These are phyloP conservation scores for Euwallacea similis DNA, from an alignment of 1,140 invertebrate species.

Conservation along the genomic window DNA sequence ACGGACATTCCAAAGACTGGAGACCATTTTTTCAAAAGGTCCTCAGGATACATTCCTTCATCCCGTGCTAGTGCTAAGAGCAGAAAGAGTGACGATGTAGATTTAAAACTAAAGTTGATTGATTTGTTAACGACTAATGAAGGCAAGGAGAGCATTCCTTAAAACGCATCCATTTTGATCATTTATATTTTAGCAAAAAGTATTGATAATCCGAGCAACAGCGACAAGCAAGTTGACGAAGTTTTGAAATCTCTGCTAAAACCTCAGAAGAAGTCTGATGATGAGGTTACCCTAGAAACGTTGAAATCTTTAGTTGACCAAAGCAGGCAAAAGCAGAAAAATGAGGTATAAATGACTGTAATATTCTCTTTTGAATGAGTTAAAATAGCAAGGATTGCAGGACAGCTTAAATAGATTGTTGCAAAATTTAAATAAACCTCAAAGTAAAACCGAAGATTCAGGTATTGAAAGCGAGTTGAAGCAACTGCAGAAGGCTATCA, in stretches of 20 bases:
- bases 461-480: slow-evolving; percentile 39
- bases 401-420: slow-evolving; percentile 4
- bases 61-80: not conserved
- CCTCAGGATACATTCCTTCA: no score
- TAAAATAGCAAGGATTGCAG: slow-evolving; percentile 1
- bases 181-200: no score
- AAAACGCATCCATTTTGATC: no score
- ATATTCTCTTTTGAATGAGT: not conserved
- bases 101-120: slow-evolving; percentile 10
- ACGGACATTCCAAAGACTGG: no score
- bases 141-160: no score
- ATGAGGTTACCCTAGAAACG: no score
- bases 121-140: not conserved
- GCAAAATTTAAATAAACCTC: slow-evolving; percentile 8
- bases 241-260: slow-evolving; percentile 2
- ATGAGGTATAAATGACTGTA: not conserved
- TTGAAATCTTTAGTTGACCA: no score
- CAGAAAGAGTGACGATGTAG: slow-evolving; percentile 5
- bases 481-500: slow-evolving; percentile 44
- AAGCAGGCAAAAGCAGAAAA: not conserved
- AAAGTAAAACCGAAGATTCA: slow-evolving; percentile 38
- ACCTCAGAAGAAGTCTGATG: not conserved
- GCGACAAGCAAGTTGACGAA: not conserved
- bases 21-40: no score
- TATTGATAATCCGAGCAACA: no score